Evolutionary conservation across 2,113 vertebrate genomes (phyloP), one percentile per base, ranked within the genome.

Genomic region (Siniperca chuatsi): DNA sequence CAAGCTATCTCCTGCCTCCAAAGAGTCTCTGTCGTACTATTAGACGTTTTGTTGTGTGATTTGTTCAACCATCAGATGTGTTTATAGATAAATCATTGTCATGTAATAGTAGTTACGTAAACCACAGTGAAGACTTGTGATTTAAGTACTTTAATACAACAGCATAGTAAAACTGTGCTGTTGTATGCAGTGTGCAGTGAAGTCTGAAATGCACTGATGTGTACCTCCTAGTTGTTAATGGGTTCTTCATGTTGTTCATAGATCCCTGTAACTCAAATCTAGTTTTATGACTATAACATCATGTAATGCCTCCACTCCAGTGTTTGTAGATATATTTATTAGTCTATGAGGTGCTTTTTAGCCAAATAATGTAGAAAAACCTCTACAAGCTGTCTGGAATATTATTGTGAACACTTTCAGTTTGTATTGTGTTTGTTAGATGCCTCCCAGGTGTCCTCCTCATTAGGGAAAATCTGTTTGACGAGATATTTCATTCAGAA

Each of bases 291-390:
- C 21, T 50, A 68, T 20, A 57, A 66, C 29, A 50, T 23, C 70
- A 57, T 68, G 11, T 61, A 35, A 50, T 67, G 70, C 65, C 78
- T 77, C 88, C 65, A 87, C 79, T 77, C 61, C 83, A 52, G 52
- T 82, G 44, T 91, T 91, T 89, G 40, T 81, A 67, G 68, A 33
- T 68, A 40, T 91, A 90, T 91, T 83, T 87, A 89, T 83, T 79
- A 40, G 15, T 78, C 54, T 85, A 77, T 66, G 8, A 57, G 61
- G 76, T 85, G 74, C 68, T 76, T 81, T 82, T 35, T 81, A 57
- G 57, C 79, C n/a, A 66, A 67, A 84, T 35, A 40, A 75, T 79
- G 9, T 48, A 64, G 25, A 80, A 71, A 44, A 79, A 71, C 52
- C 13, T 85, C 37, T 25, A 21, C 10, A 64, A 72, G 52, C 52